Evolutionary conservation across 2,797 vertebrate genomes (phyloP).

Genomic region (Telmatherina bonti): DNA sequence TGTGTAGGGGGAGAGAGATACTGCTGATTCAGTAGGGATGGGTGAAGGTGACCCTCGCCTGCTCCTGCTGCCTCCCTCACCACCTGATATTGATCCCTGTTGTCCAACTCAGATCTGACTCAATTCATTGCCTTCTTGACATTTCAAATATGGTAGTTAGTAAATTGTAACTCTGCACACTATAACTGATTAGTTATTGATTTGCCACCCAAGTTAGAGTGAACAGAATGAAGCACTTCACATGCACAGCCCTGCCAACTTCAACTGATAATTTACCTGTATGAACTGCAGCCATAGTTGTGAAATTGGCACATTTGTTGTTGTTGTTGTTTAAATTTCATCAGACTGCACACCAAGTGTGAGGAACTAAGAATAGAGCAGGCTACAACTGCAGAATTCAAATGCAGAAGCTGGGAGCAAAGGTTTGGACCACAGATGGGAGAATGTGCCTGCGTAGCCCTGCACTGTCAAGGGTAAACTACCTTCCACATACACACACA

Average conservation of each 20-base stretch:
- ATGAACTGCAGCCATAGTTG: background rate
- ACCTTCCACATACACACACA: conserved; percentile 44
- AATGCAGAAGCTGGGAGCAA: conserved; percentile 80
- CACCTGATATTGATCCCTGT: conserved; percentile 81
- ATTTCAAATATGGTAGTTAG: conserved; percentile 75
- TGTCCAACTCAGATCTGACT: conserved; percentile 74
- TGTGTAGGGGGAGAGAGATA: conserved; percentile 62
- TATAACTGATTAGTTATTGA: conserved; percentile 75
- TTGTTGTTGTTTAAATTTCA: conserved; percentile 53
- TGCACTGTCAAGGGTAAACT: conserved; percentile 84
- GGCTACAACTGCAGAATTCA: conserved; percentile 74
- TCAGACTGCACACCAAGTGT: conserved; percentile 58
- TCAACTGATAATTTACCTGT: conserved; percentile 53
- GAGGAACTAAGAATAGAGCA: conserved; percentile 74
- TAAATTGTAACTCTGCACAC: conserved; percentile 62
- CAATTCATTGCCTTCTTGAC: conserved; percentile 75
- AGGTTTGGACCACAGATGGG: conserved; percentile 84
- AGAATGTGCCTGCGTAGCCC: conserved; percentile 74
- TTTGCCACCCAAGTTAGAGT: conserved; percentile 50
- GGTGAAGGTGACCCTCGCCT: conserved; percentile 86
- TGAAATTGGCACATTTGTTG: conserved; percentile 14
- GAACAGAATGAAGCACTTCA: conserved; percentile 62
- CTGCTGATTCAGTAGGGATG: conserved; percentile 86
- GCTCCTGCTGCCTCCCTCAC: conserved; percentile 77
- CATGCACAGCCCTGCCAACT: conserved; percentile 10